Conservation (phyloP, 2,113 vertebrate species). For the Typhlomys cinereus region DNA sequence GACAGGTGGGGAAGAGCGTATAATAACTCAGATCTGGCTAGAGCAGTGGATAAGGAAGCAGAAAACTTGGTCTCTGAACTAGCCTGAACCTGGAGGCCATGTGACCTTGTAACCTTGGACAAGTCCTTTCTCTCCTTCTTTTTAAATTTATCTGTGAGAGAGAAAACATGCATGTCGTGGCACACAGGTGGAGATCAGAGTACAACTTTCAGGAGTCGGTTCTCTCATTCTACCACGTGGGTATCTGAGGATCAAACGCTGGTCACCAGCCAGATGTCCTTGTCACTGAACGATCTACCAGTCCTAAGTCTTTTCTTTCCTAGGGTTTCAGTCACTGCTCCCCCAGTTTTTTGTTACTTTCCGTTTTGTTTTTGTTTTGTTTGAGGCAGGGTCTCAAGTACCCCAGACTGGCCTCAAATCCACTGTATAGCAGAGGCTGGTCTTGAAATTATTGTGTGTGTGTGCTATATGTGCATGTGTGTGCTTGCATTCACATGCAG, state of each 20-base stretch:
- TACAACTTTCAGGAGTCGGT: no score
- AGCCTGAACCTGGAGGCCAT: not conserved
- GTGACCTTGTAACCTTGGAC: constrained; percentile 24
- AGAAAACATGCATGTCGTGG: no score
- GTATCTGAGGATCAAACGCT: no score
- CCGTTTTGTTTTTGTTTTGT: not conserved
- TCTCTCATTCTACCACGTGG: no score
- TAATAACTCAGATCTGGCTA: not conserved
- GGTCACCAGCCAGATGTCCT: no score
- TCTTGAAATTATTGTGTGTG: no score
- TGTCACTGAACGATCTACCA: no score
- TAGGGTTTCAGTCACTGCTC: not conserved
- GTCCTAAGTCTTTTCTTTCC: not conserved
- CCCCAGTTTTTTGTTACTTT: not conserved
- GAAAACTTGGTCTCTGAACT: constrained; percentile 21
- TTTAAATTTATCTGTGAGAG: no score
- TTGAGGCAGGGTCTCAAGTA: not conserved
- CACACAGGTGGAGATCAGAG: no score
- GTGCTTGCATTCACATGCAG: no score
- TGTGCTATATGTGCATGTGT: no score
- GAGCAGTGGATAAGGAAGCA: not conserved
- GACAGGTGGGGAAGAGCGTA: not conserved
- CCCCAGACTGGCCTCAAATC: not conserved
- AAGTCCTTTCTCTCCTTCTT: not conserved
- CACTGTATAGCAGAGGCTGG: no score